Conservation (phyloP, 2,113 vertebrate genomes). For the Terrapene triunguis region DNA sequence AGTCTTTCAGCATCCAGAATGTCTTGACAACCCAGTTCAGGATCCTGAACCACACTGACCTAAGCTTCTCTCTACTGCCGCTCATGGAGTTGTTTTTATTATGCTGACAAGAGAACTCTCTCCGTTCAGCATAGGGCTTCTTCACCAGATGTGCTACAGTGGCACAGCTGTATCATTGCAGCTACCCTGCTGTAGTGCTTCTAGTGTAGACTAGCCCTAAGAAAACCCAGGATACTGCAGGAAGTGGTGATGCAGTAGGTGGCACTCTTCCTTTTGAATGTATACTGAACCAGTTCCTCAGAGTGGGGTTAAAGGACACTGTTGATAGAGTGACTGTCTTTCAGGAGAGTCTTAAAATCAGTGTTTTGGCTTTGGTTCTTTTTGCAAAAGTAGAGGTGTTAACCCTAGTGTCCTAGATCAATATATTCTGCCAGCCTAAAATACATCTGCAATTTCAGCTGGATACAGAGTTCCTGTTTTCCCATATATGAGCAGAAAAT, state of each 20-base stretch:
- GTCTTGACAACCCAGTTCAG: neutral
- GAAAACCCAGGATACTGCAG: neutral
- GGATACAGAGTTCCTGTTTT: neutral
- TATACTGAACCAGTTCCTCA: neutral
- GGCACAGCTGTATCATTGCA: too few species aligned
- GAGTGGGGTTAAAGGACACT: neutral
- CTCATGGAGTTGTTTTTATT: neutral
- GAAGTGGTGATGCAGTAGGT: neutral
- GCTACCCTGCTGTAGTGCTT: too few species aligned
- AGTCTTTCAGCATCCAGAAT: fast-evolving
- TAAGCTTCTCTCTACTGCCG: neutral
- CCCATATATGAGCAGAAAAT: neutral
- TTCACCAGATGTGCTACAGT: neutral
- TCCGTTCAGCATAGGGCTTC: neutral
- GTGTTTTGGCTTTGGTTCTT: neutral
- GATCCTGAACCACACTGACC: neutral
- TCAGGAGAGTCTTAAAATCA: neutral
- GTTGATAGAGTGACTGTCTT: neutral
- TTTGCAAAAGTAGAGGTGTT: neutral
- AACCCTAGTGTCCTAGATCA: neutral
- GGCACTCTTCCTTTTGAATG: neutral
- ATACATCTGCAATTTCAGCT: neutral
- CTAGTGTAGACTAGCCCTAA: neutral
- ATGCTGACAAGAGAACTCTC: neutral
- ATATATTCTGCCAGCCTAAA: fast-evolving